Conservation (phyloP, 1,140 invertebrate species). For the Solenopsis fugax region DNA sequence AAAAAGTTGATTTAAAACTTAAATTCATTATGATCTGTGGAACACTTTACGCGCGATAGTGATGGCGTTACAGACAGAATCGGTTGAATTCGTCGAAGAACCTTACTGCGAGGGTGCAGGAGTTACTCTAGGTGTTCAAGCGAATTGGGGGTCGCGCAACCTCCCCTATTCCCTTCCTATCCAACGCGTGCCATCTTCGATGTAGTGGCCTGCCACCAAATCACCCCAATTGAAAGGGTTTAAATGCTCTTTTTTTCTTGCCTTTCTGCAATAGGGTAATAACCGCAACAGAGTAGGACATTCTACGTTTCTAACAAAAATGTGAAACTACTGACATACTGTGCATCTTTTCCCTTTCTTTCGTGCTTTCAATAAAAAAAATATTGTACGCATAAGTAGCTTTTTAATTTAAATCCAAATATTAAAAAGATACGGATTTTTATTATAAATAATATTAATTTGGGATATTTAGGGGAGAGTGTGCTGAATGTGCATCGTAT, state of each 20-base stretch:
- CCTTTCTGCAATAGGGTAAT: constrained; percentile 56
- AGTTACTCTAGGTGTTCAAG: constrained; percentile 81
- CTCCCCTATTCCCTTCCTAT: constrained; percentile 70
- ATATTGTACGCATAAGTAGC: neutral
- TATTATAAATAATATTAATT: too few relatives aligned
- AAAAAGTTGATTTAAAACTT: neutral
- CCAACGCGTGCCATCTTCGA: constrained; percentile 85
- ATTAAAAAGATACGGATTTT: neutral
- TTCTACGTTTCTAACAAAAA: constrained; percentile 56
- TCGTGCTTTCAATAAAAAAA: neutral
- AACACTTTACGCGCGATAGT: constrained; percentile 78
- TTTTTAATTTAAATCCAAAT: neutral
- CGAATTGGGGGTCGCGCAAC: constrained; percentile 79
- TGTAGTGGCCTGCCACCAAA: constrained; percentile 79
- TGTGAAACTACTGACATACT: neutral
- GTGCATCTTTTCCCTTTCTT: neutral
- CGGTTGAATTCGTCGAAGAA: constrained; percentile 78
- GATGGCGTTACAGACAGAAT: constrained; percentile 75
- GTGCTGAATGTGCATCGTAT: too few relatives aligned
- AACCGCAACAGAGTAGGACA: constrained; percentile 42
- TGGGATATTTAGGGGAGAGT: too few relatives aligned
- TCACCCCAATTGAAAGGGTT: constrained; percentile 79
- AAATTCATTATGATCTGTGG: neutral
- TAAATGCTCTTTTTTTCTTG: constrained; percentile 82
- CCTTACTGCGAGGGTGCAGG: constrained; percentile 81